Evolutionary conservation across 2,113 vertebrate genomes (phyloP).

Genomic region (human): GRCh38 chr9:35241001-35241500

Average conservation of each 20-base stretch:
- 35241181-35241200: not conserved
- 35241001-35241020: no score
- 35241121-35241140: not conserved
- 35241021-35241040: no score
- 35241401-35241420: not conserved
- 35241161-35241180: not conserved
- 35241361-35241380: not conserved
- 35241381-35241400: not conserved
- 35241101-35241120: not conserved
- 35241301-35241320: not conserved
- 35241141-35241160: not conserved
- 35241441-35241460: not conserved
- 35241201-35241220: not conserved
- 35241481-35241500: not conserved
- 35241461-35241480: not conserved
- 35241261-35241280: constrained; percentile 14
- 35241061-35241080: not conserved
- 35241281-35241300: not conserved
- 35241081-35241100: not conserved
- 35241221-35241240: not conserved
- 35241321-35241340: not conserved
- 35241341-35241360: not conserved
- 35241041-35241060: no score
- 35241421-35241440: not conserved
- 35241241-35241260: not conserved